These are phyloP conservation scores for Andrena haemorrhoa DNA, from an alignment of 2,888 invertebrate species.

Conservation along the genomic window DNA sequence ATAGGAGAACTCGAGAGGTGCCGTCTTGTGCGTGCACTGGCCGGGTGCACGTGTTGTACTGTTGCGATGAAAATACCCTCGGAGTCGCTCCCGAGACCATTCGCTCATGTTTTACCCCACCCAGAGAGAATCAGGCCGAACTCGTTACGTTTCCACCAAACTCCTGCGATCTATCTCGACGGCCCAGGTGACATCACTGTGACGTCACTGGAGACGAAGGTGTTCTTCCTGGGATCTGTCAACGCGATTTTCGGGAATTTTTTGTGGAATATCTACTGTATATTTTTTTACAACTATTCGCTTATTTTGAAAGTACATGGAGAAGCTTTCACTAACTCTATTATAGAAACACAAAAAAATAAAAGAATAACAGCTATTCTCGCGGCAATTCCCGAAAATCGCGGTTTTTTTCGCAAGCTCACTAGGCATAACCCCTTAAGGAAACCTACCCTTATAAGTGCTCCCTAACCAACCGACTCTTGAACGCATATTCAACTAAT, in stretches of 20 bases:
- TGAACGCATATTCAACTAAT: neutral
- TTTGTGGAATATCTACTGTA: too few species aligned
- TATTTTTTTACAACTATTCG: too few species aligned
- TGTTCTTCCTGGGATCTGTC: too few species aligned
- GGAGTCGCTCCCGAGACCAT: constrained; percentile 75
- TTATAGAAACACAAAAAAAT: too few species aligned
- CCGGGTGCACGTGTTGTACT: constrained; percentile 81
- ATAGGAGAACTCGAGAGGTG: constrained; percentile 19
- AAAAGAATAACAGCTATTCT: too few species aligned
- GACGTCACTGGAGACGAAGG: too few species aligned
- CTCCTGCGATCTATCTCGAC: neutral
- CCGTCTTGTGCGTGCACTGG: constrained; percentile 72
- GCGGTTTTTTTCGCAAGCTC: too few species aligned
- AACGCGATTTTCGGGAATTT: too few species aligned
- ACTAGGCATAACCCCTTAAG: too few species aligned
- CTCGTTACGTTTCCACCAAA: constrained; percentile 51
- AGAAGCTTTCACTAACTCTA: too few species aligned
- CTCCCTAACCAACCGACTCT: neutral
- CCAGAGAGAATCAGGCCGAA: constrained; percentile 71
- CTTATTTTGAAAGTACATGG: too few species aligned
- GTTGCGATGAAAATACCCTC: constrained; percentile 82
- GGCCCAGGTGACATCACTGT: neutral
- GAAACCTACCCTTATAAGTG: neutral
- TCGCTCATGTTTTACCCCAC: constrained; percentile 77
- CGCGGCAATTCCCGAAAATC: too few species aligned